Percentiles rank a stretch among this genome's conserved stretches.
Evolutionary conservation across 1,140 invertebrate genomes (phyloP).

Genomic region (Listronotus oregonensis): DNA sequence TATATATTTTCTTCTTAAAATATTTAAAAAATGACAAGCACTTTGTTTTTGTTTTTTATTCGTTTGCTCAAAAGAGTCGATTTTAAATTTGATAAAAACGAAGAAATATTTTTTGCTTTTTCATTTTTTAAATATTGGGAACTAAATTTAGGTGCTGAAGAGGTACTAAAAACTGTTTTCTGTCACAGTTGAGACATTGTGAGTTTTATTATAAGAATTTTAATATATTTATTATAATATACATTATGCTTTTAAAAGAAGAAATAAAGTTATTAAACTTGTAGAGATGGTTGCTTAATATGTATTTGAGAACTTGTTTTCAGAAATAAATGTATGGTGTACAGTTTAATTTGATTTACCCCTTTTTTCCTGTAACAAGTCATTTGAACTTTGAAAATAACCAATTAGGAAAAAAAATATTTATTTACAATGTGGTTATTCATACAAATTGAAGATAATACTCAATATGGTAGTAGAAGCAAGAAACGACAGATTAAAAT

Average conservation of each 20-base stretch:
- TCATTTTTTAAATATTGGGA: constrained; percentile 25
- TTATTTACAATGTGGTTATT: too few relatives aligned
- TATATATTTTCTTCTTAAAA: constrained; percentile 25
- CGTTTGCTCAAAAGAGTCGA: constrained; percentile 8
- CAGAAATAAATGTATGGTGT: constrained; percentile 42
- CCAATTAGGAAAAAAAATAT: too few relatives aligned
- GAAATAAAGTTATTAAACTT: constrained; percentile 39
- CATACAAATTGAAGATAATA: too few relatives aligned
- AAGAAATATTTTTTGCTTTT: not conserved
- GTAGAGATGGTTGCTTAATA: constrained; percentile 42
- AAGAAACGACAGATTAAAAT: too few relatives aligned
- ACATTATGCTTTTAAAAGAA: constrained; percentile 37
- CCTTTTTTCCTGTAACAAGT: not conserved
- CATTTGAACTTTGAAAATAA: too few relatives aligned
- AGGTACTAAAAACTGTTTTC: constrained; percentile 43
- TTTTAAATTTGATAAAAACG: constrained; percentile 8
- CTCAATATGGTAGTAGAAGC: too few relatives aligned
- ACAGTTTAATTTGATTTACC: constrained; percentile 22
- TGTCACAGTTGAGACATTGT: constrained; percentile 40
- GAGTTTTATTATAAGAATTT: constrained; percentile 50
- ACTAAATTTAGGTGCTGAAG: constrained; percentile 22
- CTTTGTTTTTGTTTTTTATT: constrained; percentile 14
- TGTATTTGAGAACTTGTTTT: constrained; percentile 38
- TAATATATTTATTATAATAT: constrained; percentile 49
- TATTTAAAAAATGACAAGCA: constrained; percentile 20